Percentiles rank a stretch among this genome's conserved stretches.
phyloP scores from a whole-genome alignment of 1,140 invertebrate species.

The Drosophila arizonae region DNA sequence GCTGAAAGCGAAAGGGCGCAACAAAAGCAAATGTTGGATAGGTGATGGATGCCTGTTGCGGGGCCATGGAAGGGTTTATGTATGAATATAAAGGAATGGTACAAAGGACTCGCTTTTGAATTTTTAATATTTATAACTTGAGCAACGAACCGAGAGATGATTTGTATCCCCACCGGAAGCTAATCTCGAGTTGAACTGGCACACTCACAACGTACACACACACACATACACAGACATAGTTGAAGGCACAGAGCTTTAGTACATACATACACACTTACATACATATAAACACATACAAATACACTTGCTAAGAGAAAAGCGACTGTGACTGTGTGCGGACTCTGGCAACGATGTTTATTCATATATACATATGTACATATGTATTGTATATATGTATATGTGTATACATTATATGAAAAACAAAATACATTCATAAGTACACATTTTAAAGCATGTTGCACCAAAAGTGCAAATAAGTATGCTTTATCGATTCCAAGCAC shows the following conservation, averaged over 20 bases:
- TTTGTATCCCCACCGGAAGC: constrained; percentile 79
- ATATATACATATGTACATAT: constrained; percentile 21
- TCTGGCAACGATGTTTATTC: constrained; percentile 50
- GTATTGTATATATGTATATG: constrained; percentile 14
- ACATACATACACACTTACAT: constrained; percentile 18
- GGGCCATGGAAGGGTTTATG: background rate
- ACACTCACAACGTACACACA: constrained; percentile 21
- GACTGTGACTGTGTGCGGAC: constrained; percentile 6
- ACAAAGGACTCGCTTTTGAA: constrained; percentile 68
- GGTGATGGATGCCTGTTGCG: constrained; percentile 25
- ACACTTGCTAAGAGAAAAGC: constrained; percentile 5
- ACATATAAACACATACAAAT: background rate
- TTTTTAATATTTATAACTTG: constrained; percentile 81
- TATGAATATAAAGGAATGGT: constrained; percentile 8
- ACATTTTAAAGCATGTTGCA: constrained; percentile 76
- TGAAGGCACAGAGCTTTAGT: constrained; percentile 8
- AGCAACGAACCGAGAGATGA: constrained; percentile 78
- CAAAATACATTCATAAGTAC: constrained; percentile 14
- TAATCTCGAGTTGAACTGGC: constrained; percentile 72
- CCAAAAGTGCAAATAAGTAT: constrained; percentile 78
- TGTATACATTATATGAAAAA: constrained; percentile 7
- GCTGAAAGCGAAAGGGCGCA: constrained; percentile 72
- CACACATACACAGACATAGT: background rate
- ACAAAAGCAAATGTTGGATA: constrained; percentile 49
- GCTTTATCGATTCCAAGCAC: constrained; percentile 71